Conservation (phyloP, 1,140 invertebrate genomes). For the Cyclina sinensis region DNA sequence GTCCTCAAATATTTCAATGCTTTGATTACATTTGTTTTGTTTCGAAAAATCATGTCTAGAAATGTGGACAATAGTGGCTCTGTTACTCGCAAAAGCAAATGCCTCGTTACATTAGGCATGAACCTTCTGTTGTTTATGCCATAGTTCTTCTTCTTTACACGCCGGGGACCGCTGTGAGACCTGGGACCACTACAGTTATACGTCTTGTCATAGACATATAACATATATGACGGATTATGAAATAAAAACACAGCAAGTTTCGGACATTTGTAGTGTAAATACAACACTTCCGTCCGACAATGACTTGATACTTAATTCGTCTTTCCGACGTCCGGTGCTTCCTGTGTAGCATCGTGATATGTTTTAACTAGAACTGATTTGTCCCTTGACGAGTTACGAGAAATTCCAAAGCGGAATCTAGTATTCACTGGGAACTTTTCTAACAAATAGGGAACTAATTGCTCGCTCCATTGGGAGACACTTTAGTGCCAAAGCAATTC, state of each 20-base stretch:
- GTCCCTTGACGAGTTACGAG: constrained; percentile 36
- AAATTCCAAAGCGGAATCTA: constrained; percentile 61
- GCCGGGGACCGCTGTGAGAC: too few species aligned
- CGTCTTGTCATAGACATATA: too few species aligned
- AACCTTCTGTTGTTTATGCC: too few species aligned
- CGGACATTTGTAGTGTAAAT: background rate
- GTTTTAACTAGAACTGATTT: constrained; percentile 57
- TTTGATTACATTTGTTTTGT: too few species aligned
- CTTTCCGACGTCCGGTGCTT: background rate
- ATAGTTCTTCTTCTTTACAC: too few species aligned
- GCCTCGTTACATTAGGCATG: too few species aligned
- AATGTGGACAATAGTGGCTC: too few species aligned
- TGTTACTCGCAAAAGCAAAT: too few species aligned
- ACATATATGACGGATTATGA: too few species aligned
- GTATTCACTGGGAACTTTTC: constrained; percentile 56
- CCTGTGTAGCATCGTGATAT: constrained; percentile 29
- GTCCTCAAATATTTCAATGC: too few species aligned
- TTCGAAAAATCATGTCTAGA: too few species aligned
- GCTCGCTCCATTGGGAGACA: constrained; percentile 57
- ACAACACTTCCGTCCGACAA: background rate
- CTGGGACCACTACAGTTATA: too few species aligned
- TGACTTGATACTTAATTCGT: background rate
- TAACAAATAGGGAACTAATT: constrained; percentile 70
- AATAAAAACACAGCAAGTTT: background rate
- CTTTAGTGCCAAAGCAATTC: constrained; percentile 64